Base-by-base conservation (phyloP, 1,140 invertebrate species). In the Pseudachorutes palmiensis region DNA sequence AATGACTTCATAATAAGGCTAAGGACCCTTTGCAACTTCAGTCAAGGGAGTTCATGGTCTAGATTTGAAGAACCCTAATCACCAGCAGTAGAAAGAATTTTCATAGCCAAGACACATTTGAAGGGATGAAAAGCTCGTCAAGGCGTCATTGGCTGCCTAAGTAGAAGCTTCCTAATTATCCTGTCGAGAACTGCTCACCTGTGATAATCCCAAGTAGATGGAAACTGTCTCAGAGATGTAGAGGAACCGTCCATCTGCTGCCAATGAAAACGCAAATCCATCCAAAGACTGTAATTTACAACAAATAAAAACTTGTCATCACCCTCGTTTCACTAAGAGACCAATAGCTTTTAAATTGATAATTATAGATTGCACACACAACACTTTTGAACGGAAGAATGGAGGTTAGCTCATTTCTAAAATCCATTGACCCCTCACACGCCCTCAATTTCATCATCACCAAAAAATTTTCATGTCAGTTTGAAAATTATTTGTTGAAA, bases 181-280 rank as follows among this genome's bases (percentile, higher is more conserved):
- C 62, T 68, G 66, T 68, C 62, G 28, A 26, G 3, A 30, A 57
- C 28, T 45, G 30, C 64, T 87, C 81, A 96, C 93, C 88, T 97
- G 95, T 80, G 94, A 97, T 77, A 98, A 86, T 74, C 95, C 95
- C 78, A 98, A 86, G 83, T 98, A 97, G 80, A 98, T 97, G 76
- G 94, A 98, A 74, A 98, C 94, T 71, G 94, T 97, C 84, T 97
- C 94, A 70, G 94, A 97, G 83, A 98, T 96, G 83, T 98, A 98
- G 75, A 98, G 85, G 81, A 98, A 97, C 76, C 94, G 84, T 70
- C 94, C 95, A 81, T 98, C 94, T 74, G 91, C 90, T 36, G 91
- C 92, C 55, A 98, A 85, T 22, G 92, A 90, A 80, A 97, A 87
- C 69, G 92, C 93, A 80, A 98, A 98, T 31, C 95, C 95, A 80